Conservation (phyloP, 2,888 invertebrate species). For the Heliothis peltigera region DNA sequence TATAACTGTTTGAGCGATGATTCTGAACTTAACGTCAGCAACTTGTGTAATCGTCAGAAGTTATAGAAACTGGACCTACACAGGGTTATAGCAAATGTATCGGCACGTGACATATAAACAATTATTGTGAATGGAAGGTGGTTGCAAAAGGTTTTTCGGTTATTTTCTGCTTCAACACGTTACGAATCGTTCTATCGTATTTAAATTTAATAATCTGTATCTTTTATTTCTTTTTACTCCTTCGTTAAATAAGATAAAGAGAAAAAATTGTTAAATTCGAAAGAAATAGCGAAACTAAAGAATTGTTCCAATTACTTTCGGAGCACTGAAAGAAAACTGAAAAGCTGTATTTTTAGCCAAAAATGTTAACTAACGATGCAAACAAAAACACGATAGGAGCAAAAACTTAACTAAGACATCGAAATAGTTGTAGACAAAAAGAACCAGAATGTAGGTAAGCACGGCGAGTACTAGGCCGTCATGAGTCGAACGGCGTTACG, state of each 20-base stretch:
- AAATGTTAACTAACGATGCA: constrained; percentile 19
- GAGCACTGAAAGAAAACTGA: background rate
- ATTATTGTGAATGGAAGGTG: background rate
- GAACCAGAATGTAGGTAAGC: constrained; percentile 67
- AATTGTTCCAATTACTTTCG: constrained; percentile 4
- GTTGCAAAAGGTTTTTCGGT: constrained; percentile 2
- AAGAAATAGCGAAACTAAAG: constrained; percentile 5
- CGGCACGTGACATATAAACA: constrained; percentile 22
- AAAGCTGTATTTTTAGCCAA: background rate
- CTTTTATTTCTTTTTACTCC: background rate
- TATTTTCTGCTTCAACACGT: constrained; percentile 7
- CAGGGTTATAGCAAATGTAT: constrained; percentile 19
- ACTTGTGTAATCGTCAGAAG: constrained; percentile 53
- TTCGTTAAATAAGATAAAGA: background rate
- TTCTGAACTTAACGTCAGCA: constrained; percentile 43
- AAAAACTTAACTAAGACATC: constrained; percentile 43
- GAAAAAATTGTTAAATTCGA: background rate
- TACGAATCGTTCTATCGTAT: background rate
- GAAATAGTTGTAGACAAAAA: constrained; percentile 59
- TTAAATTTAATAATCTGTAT: background rate
- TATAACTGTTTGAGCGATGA: constrained; percentile 32
- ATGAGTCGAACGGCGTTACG: constrained; percentile 80
- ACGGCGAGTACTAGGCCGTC: constrained; percentile 77
- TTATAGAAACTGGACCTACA: constrained; percentile 46
- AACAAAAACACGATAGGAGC: constrained; percentile 15